Conservation (phyloP, 2,888 invertebrate species). For the Molorchus minor region DNA sequence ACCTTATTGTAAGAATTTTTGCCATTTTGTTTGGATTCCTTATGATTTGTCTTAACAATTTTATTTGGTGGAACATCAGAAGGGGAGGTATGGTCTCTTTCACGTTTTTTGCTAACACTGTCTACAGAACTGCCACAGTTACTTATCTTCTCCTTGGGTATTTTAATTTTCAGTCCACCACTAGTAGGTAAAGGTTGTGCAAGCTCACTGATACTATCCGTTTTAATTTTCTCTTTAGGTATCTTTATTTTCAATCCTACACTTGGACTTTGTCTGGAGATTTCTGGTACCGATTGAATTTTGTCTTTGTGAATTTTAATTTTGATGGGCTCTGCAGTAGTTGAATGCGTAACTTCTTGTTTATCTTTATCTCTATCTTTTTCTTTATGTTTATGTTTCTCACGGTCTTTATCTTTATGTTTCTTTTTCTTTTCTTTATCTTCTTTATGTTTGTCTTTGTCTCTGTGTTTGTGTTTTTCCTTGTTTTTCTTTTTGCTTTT, state of each 20-base stretch:
- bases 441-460: slow-evolving; percentile 69
- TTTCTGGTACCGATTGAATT: slow-evolving; percentile 42
- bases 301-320: slow-evolving; percentile 63
- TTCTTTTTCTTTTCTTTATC: slow-evolving; percentile 80
- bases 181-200: slow-evolving; percentile 36
- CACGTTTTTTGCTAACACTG: slow-evolving; percentile 36
- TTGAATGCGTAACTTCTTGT: slow-evolving; percentile 43
- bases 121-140: slow-evolving; percentile 44
- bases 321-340: slow-evolving; percentile 59
- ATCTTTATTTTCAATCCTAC: slow-evolving; percentile 81
- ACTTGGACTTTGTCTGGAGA: slow-evolving; percentile 18
- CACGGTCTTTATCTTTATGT: slow-evolving; percentile 74
- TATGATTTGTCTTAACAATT: slow-evolving; percentile 51
- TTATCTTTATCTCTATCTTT: slow-evolving; percentile 77
- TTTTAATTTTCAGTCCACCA: slow-evolving; percentile 76
- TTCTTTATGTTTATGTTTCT: slow-evolving; percentile 71
- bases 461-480: slow-evolving; percentile 82
- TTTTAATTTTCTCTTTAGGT: slow-evolving; percentile 76
- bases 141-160: slow-evolving; percentile 77
- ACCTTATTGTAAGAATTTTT: slow-evolving; percentile 60
- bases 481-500: slow-evolving; percentile 74
- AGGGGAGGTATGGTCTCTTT: slow-evolving; percentile 48
- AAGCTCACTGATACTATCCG: slow-evolving; percentile 61
- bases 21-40: slow-evolving; percentile 58
- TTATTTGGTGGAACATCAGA: slow-evolving; percentile 55